Percentiles rank a stretch among this genome's conserved stretches.
Evolutionary conservation across 2,113 vertebrate species (phyloP).

Genomic region (Chionodraco myersi): DNA sequence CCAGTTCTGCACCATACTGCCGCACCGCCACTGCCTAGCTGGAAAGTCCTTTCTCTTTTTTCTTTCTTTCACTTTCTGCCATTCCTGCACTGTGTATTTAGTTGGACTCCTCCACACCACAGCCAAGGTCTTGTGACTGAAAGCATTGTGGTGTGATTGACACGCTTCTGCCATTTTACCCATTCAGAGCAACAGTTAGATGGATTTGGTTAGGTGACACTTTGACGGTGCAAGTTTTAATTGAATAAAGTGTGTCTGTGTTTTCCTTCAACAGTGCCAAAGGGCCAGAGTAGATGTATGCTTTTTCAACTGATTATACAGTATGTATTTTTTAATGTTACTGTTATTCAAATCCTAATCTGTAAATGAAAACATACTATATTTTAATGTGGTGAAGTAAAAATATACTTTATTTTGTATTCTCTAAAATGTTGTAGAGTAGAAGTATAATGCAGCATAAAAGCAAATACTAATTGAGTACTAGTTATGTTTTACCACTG

Average conservation of each 20-base stretch:
- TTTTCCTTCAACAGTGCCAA: background rate
- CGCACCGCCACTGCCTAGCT: background rate
- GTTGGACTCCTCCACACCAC: constrained; percentile 20
- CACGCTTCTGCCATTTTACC: background rate
- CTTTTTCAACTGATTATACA: too few species aligned
- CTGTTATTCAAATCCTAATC: too few species aligned
- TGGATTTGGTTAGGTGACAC: background rate
- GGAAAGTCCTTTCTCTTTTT: constrained; percentile 40
- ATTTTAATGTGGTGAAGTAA: too few species aligned
- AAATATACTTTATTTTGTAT: too few species aligned
- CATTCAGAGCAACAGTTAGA: background rate
- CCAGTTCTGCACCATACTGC: constrained; percentile 4
- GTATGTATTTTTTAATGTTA: too few species aligned
- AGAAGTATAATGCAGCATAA: background rate
- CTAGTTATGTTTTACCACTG: background rate
- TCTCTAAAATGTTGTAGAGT: background rate
- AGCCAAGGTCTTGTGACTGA: constrained; percentile 35
- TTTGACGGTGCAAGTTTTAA: background rate
- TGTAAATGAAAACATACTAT: too few species aligned
- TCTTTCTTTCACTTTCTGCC: constrained; percentile 73
- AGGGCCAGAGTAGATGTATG: background rate
- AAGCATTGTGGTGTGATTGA: background rate
- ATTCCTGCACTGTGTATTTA: background rate
- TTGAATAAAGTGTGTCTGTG: background rate
- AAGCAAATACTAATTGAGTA: background rate